Evolutionary conservation across 35 echinoderm and acorn worm species (phyloP).

Genomic region (Diadema setosum): DNA sequence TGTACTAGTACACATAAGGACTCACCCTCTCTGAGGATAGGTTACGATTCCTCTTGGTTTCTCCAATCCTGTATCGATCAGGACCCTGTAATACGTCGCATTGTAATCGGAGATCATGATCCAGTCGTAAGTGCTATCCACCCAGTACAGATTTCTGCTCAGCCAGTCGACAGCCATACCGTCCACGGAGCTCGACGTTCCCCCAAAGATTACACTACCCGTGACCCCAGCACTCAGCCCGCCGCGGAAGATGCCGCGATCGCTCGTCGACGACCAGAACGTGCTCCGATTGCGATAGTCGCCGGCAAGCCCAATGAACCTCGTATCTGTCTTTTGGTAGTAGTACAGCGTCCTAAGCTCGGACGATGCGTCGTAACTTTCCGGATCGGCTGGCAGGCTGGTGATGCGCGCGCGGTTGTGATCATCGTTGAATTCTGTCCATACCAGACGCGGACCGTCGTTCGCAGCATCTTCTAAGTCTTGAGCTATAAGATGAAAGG

Average conservation of each 20-base stretch:
- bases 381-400: conserved; percentile 72
- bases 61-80: conserved; percentile 75
- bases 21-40: conserved; percentile 82
- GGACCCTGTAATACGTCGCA: not conserved
- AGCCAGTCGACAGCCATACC: conserved; percentile 96
- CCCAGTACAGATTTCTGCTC: conserved; percentile 84
- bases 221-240: conserved; percentile 45
- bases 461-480: no score
- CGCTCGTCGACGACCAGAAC: conserved; percentile 71
- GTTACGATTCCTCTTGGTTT: conserved; percentile 78
- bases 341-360: conserved; percentile 44
- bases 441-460: conserved; percentile 53
- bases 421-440: conserved; percentile 55
- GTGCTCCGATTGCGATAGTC: conserved; percentile 54
- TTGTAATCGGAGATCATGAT: conserved; percentile 79
- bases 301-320: conserved; percentile 65
- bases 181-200: conserved; percentile 81
- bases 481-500: no score
- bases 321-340: conserved; percentile 22
- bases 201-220: conserved; percentile 35
- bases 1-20: not conserved
- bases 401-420: conserved; percentile 58
- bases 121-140: conserved; percentile 86
- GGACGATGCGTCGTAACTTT: conserved; percentile 5
- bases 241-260: conserved; percentile 61